phyloP scores from a whole-genome alignment of 2,888 invertebrate species.

The Chloroclysta siterata region DNA sequence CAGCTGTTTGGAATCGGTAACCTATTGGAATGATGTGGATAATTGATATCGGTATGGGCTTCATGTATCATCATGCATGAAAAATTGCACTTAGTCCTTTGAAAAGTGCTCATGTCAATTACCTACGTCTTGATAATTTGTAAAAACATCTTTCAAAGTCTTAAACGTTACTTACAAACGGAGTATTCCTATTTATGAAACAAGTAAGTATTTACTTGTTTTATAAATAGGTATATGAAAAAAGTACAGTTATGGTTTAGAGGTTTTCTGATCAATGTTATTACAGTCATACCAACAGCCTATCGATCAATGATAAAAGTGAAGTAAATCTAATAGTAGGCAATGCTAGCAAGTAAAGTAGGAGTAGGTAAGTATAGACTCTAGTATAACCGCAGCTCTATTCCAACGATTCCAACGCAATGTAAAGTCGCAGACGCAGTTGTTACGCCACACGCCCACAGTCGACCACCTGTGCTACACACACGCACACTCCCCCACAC shows the following conservation, averaged over 20 bases:
- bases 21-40: slow-evolving; percentile 27
- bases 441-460: slow-evolving; percentile 78
- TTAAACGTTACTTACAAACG: too few species aligned
- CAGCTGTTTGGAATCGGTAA: slow-evolving; percentile 18
- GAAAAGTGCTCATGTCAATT: not conserved
- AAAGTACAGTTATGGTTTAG: too few species aligned
- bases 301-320: not conserved
- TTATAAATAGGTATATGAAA: too few species aligned
- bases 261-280: not conserved
- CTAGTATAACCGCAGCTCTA: slow-evolving; percentile 60
- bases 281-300: not conserved
- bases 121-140: not conserved
- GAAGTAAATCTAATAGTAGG: not conserved
- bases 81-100: not conserved
- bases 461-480: slow-evolving; percentile 46
- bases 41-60: slow-evolving; percentile 19
- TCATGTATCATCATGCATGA: slow-evolving; percentile 12
- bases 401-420: slow-evolving; percentile 68
- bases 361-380: slow-evolving; percentile 19
- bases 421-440: slow-evolving; percentile 62
- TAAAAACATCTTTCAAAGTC: too few species aligned
- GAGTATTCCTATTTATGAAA: too few species aligned
- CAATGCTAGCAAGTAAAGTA: not conserved
- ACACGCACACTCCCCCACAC: slow-evolving; percentile 49
- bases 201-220: too few species aligned